These are phyloP conservation scores for Altica lythri DNA, from an alignment of 2,888 invertebrate species.

Conservation along the genomic window DNA sequence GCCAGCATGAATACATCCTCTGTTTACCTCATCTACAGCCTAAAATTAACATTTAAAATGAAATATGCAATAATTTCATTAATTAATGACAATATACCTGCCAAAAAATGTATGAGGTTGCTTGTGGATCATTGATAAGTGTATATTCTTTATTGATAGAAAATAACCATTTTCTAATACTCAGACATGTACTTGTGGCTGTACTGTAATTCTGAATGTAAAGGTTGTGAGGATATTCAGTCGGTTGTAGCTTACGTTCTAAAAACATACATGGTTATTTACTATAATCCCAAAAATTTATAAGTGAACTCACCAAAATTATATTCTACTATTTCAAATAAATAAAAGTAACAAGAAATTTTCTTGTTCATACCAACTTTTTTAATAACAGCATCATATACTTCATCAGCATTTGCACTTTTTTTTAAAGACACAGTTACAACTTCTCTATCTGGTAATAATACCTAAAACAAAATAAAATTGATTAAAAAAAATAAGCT, in stretches of 20 bases:
- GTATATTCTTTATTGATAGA: conserved; percentile 71
- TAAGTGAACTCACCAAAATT: conserved; percentile 93
- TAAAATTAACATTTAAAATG: conserved; percentile 43
- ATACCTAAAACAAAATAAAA: conserved; percentile 58
- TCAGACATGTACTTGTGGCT: conserved; percentile 92
- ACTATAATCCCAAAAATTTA: too few relatives aligned
- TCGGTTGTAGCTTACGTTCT: conserved; percentile 92
- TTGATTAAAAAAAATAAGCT: too few relatives aligned
- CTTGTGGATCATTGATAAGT: conserved; percentile 69
- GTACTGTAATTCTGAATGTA: conserved; percentile 99
- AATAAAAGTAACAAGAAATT: conserved; percentile 88
- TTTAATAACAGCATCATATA: conserved; percentile 84
- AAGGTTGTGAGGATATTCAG: conserved; percentile 95
- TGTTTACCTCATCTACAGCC: conserved; percentile 94
- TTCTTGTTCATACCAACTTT: conserved; percentile 81
- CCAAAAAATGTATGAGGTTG: conserved; percentile 86
- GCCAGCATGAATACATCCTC: conserved; percentile 87
- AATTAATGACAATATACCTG: conserved; percentile 62
- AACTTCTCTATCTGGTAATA: conserved; percentile 90
- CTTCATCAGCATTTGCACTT: conserved; percentile 87
- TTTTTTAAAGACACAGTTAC: conserved; percentile 87
- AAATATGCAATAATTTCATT: neutral
- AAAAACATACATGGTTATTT: too few relatives aligned
- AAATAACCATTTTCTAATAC: conserved; percentile 88
- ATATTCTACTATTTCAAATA: conserved; percentile 97